These are phyloP conservation scores for Hiodon tergisus DNA, from an alignment of 2,113 vertebrate genomes.

Conservation along the genomic window DNA sequence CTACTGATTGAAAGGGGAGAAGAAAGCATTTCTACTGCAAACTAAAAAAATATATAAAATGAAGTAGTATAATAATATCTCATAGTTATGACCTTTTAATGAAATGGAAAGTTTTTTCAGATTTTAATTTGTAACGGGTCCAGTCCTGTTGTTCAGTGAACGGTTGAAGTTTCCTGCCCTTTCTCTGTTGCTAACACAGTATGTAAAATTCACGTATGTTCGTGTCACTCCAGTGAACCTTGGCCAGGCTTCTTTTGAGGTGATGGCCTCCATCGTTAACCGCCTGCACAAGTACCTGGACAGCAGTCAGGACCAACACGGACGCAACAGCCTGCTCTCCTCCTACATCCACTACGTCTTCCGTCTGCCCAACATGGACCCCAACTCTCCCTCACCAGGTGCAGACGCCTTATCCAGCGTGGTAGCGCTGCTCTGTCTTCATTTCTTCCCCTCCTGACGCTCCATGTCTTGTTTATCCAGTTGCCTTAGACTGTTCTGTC, in stretches of 20 bases:
- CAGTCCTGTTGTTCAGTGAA: too few species aligned
- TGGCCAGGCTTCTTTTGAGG: conserved; percentile 93
- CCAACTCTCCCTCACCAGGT: conserved; percentile 93
- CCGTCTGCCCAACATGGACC: conserved; percentile 84
- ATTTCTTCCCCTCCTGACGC: background rate
- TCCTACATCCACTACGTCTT: conserved; percentile 96
- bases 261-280: conserved; percentile 94
- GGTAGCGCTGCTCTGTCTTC: background rate
- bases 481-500: background rate
- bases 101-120: too few species aligned
- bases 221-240: conserved; percentile 75
- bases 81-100: too few species aligned
- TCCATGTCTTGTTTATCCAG: background rate
- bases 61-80: too few species aligned
- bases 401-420: conserved; percentile 17
- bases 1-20: too few species aligned
- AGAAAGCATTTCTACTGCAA: too few species aligned
- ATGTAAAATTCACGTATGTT: background rate
- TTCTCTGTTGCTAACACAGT: too few species aligned
- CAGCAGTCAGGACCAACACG: conserved; percentile 93
- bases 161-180: background rate
- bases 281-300: conserved; percentile 94
- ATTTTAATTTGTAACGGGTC: too few species aligned
- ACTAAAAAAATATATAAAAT: too few species aligned
- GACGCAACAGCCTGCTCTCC: conserved; percentile 90